Evolutionary conservation across 1,140 invertebrate species (phyloP).

Genomic region (Leptinotarsa texana): DNA sequence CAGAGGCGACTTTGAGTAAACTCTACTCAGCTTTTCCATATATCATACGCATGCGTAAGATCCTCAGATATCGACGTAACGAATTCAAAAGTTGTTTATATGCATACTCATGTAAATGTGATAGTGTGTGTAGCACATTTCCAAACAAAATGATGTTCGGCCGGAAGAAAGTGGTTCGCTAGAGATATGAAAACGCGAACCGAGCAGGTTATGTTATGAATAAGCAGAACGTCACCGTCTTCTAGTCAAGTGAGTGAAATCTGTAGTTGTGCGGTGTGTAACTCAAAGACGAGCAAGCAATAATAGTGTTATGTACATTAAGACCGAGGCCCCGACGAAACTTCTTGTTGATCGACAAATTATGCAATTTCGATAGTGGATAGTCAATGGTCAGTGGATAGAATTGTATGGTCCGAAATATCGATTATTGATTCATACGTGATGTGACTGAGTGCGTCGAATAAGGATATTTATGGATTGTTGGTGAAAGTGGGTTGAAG

Average conservation of each 20-base stretch:
- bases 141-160: slow-evolving; percentile 13
- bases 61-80: slow-evolving; percentile 10
- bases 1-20: too few species aligned
- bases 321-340: neutral
- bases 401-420: neutral
- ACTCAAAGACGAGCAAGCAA: neutral
- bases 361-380: neutral
- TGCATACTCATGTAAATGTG: slow-evolving; percentile 18
- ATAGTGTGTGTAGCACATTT: slow-evolving; percentile 8
- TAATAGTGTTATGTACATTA: neutral
- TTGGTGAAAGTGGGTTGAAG: slow-evolving; percentile 6
- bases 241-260: neutral
- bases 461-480: slow-evolving; percentile 1
- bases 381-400: neutral
- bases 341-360: neutral
- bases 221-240: slow-evolving; percentile 8
- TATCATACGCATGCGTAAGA: slow-evolving; percentile 8
- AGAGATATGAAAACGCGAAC: slow-evolving; percentile 13
- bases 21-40: slow-evolving; percentile 14
- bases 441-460: neutral
- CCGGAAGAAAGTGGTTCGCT: slow-evolving; percentile 17
- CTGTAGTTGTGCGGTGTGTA: neutral
- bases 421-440: neutral
- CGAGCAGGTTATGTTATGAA: slow-evolving; percentile 8
- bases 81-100: slow-evolving; percentile 19